Percentiles rank a stretch among this genome's conserved stretches.
Conservation (phyloP, 2,888 invertebrate genomes). For the Plusia festucae region DNA sequence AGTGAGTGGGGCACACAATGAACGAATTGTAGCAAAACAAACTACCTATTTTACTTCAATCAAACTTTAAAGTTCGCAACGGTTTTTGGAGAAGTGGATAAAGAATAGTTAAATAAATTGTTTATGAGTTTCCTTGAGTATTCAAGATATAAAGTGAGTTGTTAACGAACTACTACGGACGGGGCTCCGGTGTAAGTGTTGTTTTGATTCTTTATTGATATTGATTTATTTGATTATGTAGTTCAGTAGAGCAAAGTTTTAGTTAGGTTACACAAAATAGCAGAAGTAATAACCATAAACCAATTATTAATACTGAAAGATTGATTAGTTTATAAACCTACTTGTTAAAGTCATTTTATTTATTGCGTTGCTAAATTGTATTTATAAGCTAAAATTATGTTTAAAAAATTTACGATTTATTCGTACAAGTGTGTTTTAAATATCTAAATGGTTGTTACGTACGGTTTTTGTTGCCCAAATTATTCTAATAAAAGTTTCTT, state of each 20-base stretch:
- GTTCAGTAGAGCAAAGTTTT: background rate
- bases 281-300: no score
- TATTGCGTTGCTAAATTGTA: no score
- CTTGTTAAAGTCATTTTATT: no score
- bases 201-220: background rate
- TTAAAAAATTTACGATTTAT: no score
- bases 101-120: background rate
- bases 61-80: background rate
- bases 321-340: no score
- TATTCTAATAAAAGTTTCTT: no score
- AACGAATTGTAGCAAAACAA: background rate
- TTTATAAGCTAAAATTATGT: no score
- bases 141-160: background rate
- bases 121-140: background rate
- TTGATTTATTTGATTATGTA: background rate
- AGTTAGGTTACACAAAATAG: background rate
- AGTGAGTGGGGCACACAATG: constrained; percentile 1
- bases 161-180: background rate
- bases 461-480: no score
- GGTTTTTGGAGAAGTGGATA: background rate
- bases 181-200: background rate
- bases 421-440: no score
- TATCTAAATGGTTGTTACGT: no score
- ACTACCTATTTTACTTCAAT: background rate
- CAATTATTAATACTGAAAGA: no score